These are phyloP conservation scores for Dinoponera quadriceps DNA, from an alignment of 1,140 invertebrate genomes.

Conservation along the genomic window DNA sequence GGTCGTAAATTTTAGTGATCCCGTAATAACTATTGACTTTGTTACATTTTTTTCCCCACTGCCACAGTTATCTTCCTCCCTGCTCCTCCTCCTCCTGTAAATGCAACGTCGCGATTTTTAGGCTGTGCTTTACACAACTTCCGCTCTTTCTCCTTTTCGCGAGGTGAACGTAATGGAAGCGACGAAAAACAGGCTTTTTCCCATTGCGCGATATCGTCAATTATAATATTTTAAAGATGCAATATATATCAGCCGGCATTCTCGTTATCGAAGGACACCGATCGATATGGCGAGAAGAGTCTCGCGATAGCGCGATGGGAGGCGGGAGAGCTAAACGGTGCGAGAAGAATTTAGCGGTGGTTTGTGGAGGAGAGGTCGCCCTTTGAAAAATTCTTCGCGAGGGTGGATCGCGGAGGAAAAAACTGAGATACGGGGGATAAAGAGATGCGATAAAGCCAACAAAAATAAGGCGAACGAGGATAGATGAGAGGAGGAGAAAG, in stretches of 20 bases:
- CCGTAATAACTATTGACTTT: neutral
- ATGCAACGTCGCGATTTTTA: neutral
- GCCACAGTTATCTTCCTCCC: neutral
- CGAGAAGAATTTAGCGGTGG: constrained; percentile 54
- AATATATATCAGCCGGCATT: constrained; percentile 17
- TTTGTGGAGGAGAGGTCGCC: constrained; percentile 13
- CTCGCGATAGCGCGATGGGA: constrained; percentile 1
- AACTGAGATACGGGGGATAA: constrained; percentile 9
- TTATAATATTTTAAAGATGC: constrained; percentile 54
- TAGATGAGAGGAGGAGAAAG: constrained; percentile 7
- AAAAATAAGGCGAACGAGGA: constrained; percentile 52
- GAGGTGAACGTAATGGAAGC: neutral
- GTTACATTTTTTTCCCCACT: neutral
- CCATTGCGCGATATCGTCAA: constrained; percentile 38
- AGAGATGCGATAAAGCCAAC: constrained; percentile 46
- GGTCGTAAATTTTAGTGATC: neutral
- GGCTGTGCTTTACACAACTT: neutral
- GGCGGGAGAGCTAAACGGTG: constrained; percentile 19
- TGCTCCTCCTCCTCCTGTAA: neutral
- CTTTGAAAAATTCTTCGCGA: constrained; percentile 61
- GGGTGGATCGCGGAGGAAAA: constrained; percentile 22
- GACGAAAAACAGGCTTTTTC: neutral
- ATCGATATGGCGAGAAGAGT: constrained; percentile 28
- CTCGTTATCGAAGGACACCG: constrained; percentile 67
- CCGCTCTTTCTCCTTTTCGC: no score